A percentile compares a stretch with the other conserved stretches of the same genome.
phyloP scores from a whole-genome alignment of 2,113 vertebrate species.

The Oncorhynchus keta region DNA sequence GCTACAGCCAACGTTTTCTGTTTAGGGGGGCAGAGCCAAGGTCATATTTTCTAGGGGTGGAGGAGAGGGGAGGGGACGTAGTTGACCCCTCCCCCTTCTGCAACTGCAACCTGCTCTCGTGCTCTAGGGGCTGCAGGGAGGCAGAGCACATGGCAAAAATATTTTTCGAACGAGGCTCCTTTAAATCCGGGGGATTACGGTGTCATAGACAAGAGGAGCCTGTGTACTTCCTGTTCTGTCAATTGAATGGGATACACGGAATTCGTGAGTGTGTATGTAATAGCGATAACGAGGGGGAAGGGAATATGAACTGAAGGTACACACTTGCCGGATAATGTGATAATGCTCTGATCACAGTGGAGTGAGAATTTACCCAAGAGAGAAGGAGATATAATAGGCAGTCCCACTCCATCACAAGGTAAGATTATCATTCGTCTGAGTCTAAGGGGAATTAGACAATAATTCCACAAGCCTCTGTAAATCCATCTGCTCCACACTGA shows the following conservation, averaged over 20 bases:
- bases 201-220: constrained; percentile 8
- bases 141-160: constrained; percentile 43
- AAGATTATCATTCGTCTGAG: constrained; percentile 24
- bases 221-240: constrained; percentile 38
- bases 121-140: not conserved
- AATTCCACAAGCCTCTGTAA: not conserved
- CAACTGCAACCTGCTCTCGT: not conserved
- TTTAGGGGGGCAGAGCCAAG: constrained; percentile 26
- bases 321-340: constrained; percentile 31
- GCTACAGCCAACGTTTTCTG: constrained; percentile 26
- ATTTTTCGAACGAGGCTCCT: constrained; percentile 38
- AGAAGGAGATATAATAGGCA: not conserved
- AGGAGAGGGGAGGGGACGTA: constrained; percentile 12
- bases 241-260: constrained; percentile 38
- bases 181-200: not conserved
- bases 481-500: not conserved
- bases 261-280: constrained; percentile 21
- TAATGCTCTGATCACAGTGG: constrained; percentile 26
- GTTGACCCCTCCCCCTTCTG: not conserved
- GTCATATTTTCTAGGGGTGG: constrained; percentile 10
- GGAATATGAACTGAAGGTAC: not conserved
- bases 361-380: constrained; percentile 24
- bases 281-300: constrained; percentile 9
- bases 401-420: constrained; percentile 38
- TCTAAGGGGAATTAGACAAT: not conserved